Base-by-base conservation (phyloP, 2,797 vertebrate species). In the Peromyscus nudipes region DNA sequence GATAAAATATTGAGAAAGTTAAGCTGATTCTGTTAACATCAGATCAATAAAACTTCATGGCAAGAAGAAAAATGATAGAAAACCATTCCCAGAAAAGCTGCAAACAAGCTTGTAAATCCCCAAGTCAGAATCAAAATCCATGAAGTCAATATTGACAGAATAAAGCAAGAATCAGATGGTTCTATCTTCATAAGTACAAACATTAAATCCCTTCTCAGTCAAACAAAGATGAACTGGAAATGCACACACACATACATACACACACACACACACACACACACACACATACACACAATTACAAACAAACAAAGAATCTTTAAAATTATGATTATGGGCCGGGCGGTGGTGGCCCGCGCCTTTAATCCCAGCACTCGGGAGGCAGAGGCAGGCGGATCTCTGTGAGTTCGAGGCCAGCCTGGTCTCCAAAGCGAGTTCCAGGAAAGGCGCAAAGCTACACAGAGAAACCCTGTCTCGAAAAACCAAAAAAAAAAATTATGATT, bases 21-120 rank as follows among this genome's bases (percentile, higher is more conserved):
- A 27, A 84, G 67, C 27, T 34, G 31, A 71, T 31, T 71, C 37
- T 75, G 13, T 55, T 57, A 82, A 40, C 57, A 64, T 40, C 37
- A 43, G 60, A 76, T 49, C 84, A 96, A 89, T 94, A 29, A 88
- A 88, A 93, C 31, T 46, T 93, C 12, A 17, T 91, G 60, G 40
- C n/a, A 64, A 89, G n/a, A 92, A 93, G 12, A 85, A 89, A 88
- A 73, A 75, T 55, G 12, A 86, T 57, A 76, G 76, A 83, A 76
- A 88, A 7, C 79, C 57, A 91, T 29, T 71, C 19, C 19, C 10
- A 81, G 49, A 29, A 77, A 64, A 84, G 37, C 80, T 21, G 64
- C 16, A 85, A 34, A 81, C 14, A 67, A 49, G 55, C 55, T 49
- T 29, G 17, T 37, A 37, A 43, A 52, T 83, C 4, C 65, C 65